Base-by-base conservation (phyloP, 2,113 vertebrate genomes). In the Gasterosteus aculeatus region DNA sequence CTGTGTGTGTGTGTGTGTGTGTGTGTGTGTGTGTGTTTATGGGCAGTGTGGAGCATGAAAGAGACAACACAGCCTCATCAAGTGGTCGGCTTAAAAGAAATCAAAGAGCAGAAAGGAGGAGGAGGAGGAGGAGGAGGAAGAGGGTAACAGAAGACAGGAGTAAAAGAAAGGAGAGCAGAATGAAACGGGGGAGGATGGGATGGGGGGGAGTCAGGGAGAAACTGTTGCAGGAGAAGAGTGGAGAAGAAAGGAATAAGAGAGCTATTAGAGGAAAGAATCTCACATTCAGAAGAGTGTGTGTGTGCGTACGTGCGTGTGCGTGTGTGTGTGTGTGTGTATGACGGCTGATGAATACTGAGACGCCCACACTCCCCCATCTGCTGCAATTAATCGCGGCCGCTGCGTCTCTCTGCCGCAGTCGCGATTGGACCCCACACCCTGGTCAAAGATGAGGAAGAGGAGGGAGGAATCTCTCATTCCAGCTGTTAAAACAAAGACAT, bases 331-430 rank as follows among this genome's bases (percentile, higher is more conserved):
- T 72, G 67, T 47, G 61, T 67, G 61, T 57, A 72, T 67, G 82
- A 81, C 78, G 67, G 72, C 73, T 85, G 54, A 59, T 88, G 87
- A 87, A 90, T 88, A 70, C 81, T 39, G 78, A 70, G 70, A 85
- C 86, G 67, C 91, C 88, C 88, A 85, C 83, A 88, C 88, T 81
- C 69, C 69, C 77, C 88, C 87, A 88, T 90, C 91, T 88, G 89
- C 77, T 83, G 77, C 57, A 53, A 53, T 75, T 88, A 59, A 78
- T 85, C 85, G 63, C 80, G 86, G 79, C 72, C 60, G 65, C 72
- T 54, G 76, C 33, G 66, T 60, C 76, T 83, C 72, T 87, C 44
- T 80, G 78, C 82, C 33, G 64, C 81, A 82, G 63, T 74, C 22
- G 33, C 78, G 65, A 84, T 85, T 71, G 78, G 56, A 70, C 64